These are phyloP conservation scores for Beaufortia kweichowensis DNA, from an alignment of 2,113 vertebrate species.

Conservation along the genomic window DNA sequence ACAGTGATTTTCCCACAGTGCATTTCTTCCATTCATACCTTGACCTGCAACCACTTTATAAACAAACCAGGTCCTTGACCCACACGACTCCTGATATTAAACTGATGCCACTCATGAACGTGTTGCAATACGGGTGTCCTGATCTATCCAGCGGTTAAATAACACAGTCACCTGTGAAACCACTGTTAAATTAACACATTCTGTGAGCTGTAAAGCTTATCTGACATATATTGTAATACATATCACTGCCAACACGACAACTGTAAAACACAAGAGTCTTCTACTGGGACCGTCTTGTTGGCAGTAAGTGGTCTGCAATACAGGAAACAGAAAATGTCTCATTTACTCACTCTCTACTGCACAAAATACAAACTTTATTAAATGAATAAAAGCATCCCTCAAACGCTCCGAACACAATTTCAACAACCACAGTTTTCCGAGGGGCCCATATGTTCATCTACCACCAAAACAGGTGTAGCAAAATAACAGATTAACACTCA, in stretches of 20 bases:
- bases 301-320: constrained; percentile 8
- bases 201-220: constrained; percentile 21
- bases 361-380: not conserved
- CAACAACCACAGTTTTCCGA: not conserved
- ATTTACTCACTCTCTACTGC: not conserved
- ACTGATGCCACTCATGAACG: not conserved
- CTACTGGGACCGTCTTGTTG: constrained; percentile 7
- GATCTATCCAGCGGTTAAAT: not conserved
- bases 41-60: not conserved
- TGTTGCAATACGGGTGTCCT: not conserved
- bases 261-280: constrained; percentile 25
- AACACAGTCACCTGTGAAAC: not conserved
- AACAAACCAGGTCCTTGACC: not conserved
- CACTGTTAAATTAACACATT: constrained; percentile 6
- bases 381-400: constrained; percentile 8
- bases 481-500: constrained; percentile 44
- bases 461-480: constrained; percentile 30
- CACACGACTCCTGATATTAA: not conserved
- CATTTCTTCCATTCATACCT: not conserved
- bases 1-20: not conserved
- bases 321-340: not conserved
- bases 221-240: constrained; percentile 8
- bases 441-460: constrained; percentile 51
- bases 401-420: constrained; percentile 31
- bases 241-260: constrained; percentile 1